Base-by-base conservation (phyloP, 2,113 vertebrate species). In the Balaeniceps rex region DNA sequence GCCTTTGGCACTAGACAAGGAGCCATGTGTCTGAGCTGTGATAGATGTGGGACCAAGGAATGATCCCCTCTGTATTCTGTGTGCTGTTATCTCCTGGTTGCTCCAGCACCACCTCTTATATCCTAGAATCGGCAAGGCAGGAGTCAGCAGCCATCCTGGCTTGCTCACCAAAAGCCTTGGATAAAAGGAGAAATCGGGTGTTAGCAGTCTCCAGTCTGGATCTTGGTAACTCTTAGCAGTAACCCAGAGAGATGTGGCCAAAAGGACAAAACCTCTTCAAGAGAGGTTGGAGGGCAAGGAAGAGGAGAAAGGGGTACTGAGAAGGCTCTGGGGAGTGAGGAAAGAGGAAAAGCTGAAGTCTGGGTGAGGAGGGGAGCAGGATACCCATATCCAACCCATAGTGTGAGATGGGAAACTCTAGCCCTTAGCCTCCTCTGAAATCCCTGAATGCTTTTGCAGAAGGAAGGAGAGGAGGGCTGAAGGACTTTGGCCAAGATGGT, bases 1-100 rank as follows among this genome's bases (percentile, higher is more conserved):
- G 98, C 90, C 98, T 98, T 64, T 91, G 97, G 3, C 98, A 96
- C 22, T 94, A 88, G 51, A 34, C 66, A 24, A 89, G 79, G 75
- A 99, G 98, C 98, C 98, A 97, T 6, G 98, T 98, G 90, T 98
- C 97, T 11, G 96, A 97, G 94, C 97, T 92, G 96, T 99, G 99
- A 74, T 98, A 99, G 29, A 97, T 93, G 29, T 98, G 97, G 7
- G 88, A 54, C 15, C 95, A 96, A 19, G 98, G 97, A 36, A 97
- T 16, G 18, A 97, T 76, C 97, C 0, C 97, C 95, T 28, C 80
- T 90, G 3, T 96, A 91, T 9, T 97, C 97, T 0, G 96, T 47
- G 51, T 61, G 60, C 22, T 25, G 12, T 40, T 51, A 54, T 40
- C 28, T 46, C 47, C 40, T 83, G 38, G n/a, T 38, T 65, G 54